Evolutionary conservation across 2,797 vertebrate genomes (phyloP), one percentile per base, ranked within the genome.

Genomic region (Arrhamphus sclerolepis): DNA sequence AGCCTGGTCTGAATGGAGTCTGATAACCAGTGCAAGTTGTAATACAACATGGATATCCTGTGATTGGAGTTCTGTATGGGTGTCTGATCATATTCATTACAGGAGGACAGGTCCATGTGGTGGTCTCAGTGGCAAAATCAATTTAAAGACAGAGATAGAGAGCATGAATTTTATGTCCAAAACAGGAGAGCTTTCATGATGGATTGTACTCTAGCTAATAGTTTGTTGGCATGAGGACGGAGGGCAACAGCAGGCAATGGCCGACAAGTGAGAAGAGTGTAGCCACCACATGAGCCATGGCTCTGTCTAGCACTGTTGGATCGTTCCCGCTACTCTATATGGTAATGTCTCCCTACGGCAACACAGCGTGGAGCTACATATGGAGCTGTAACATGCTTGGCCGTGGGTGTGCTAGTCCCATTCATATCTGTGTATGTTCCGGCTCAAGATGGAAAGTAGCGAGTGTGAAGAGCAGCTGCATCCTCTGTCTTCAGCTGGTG

Each of bases 281-380:
- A 53, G 72, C 69, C 62, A 39, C 70, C 62, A 67, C 66, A 73
- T 77, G 78, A 81, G 75, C 70, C 68, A 64, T 72, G 69, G 69
- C 71, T 75, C 72, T 17, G 57, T 75, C 72, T 46, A 66, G 68
- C 68, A 11, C 77, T 65, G 76, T 41, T 81, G 84, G 80, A 86
- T 66, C 4, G 2, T 8, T 77, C 84, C 64, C 79, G 49, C 75
- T 72, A 84, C 80, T 89, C 83, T 89, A 89, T 89, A 90, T 89
- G 86, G 76, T 87, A 89, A 87, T 89, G 75, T 70, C 75, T 80
- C 82, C 85, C 85, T 51, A 43, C 79, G 81, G 85, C 84, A 68
- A 50, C 63, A 1, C 81, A 76, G 84, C 82, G 75, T 78, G 78
- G 68, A 26, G 4, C 72, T 72, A 70, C 86, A 84, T 80, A 78